These are phyloP conservation scores for Pseudocheirus occidentalis DNA, from an alignment of 2,797 vertebrate genomes.

Conservation along the genomic window DNA sequence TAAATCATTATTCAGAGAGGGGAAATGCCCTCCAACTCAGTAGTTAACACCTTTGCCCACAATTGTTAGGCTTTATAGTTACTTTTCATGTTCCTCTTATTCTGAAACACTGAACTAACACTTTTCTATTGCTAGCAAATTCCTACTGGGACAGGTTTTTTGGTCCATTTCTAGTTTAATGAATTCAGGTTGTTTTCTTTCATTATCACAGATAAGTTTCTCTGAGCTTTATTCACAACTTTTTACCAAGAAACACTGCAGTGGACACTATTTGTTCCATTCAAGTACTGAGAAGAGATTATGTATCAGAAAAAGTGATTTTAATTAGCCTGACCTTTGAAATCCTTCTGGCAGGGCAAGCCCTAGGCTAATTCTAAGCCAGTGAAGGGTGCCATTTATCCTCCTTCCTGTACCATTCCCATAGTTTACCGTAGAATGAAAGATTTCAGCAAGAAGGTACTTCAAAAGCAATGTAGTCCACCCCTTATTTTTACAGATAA, in stretches of 20 bases:
- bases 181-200: neutral
- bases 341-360: neutral
- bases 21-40: neutral
- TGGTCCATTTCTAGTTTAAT: neutral
- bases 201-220: neutral
- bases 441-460: neutral
- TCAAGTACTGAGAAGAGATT: neutral
- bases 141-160: neutral
- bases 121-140: neutral
- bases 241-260: neutral
- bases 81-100: neutral
- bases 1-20: neutral
- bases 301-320: neutral
- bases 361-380: neutral
- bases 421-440: neutral
- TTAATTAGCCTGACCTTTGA: neutral
- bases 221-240: neutral
- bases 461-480: neutral
- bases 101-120: neutral
- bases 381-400: neutral
- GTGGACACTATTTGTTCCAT: neutral
- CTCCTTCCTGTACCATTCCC: neutral
- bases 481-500: neutral
- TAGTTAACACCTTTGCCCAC: neutral
- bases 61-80: neutral